Conservation (phyloP, 1,140 invertebrate species). For the Leptinotarsa texana region DNA sequence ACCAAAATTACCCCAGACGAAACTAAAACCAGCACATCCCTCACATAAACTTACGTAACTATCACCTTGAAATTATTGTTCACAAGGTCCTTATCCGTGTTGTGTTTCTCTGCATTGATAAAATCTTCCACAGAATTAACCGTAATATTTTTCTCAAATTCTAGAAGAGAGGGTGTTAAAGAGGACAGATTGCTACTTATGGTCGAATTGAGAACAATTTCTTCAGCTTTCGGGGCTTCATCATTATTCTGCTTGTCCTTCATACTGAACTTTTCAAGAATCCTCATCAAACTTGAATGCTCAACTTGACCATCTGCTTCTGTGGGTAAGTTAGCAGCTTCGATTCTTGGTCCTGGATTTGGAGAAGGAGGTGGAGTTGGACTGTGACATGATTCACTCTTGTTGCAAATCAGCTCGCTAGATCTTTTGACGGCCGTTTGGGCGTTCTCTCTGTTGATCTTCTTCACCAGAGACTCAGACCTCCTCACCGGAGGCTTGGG, state of each 20-base stretch:
- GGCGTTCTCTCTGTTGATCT: conserved; percentile 43
- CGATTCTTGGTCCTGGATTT: conserved; percentile 18
- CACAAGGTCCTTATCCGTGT: conserved; percentile 24
- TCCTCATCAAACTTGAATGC: conserved; percentile 49
- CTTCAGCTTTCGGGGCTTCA: conserved; percentile 22
- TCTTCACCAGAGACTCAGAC: conserved; percentile 50
- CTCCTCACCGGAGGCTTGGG: conserved; percentile 46
- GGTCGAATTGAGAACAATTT: conserved; percentile 12
- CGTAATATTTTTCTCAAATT: conserved; percentile 38
- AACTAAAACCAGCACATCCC: too few species aligned
- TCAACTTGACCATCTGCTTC: conserved; percentile 39
- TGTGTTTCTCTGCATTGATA: conserved; percentile 40
- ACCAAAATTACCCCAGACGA: too few species aligned
- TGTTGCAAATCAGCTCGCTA: conserved; percentile 6
- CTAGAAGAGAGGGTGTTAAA: conserved; percentile 33
- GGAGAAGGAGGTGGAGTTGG: conserved; percentile 47
- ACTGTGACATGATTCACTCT: conserved; percentile 32
- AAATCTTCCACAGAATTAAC: conserved; percentile 38
- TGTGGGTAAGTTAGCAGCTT: neutral
- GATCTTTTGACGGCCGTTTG: conserved; percentile 25
- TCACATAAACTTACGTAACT: neutral
- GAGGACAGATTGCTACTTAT: conserved; percentile 32
- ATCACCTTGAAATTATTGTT: neutral
- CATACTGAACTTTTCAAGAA: conserved; percentile 48
- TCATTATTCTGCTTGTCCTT: conserved; percentile 40